Evolutionary conservation across 1,140 invertebrate genomes (phyloP).

Genomic region (Grapholita molesta): DNA sequence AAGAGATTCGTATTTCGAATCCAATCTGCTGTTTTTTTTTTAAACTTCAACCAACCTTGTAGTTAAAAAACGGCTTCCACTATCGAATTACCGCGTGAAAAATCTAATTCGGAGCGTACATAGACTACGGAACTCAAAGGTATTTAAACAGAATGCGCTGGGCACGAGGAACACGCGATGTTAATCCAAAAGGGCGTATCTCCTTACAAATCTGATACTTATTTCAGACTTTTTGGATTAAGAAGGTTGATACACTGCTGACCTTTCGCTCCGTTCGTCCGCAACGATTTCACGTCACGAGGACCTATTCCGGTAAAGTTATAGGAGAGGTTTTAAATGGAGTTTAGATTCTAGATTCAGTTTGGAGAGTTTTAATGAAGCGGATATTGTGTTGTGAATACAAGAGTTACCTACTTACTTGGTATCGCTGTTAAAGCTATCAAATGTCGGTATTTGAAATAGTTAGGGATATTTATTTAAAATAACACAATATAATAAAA

Average conservation of each 20-base stretch:
- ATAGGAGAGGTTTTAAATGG: not conserved
- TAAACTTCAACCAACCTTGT: not conserved
- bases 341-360: not conserved
- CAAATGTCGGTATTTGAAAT: too few species aligned
- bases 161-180: not conserved
- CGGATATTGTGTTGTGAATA: too few species aligned
- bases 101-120: conserved; percentile 5
- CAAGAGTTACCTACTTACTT: too few species aligned
- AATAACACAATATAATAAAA: too few species aligned
- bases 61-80: not conserved
- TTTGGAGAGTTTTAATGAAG: not conserved
- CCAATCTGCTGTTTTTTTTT: not conserved
- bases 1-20: not conserved
- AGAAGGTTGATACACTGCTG: not conserved
- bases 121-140: conserved; percentile 6
- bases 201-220: not conserved
- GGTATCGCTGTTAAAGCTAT: too few species aligned
- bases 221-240: not conserved
- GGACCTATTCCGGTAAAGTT: conserved; percentile 6
- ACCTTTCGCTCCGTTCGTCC: not conserved
- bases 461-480: too few species aligned
- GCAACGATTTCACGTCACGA: conserved; percentile 4
- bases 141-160: conserved; percentile 11
- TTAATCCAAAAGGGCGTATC: not conserved
- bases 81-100: conserved; percentile 1